Percentiles rank a stretch among this genome's conserved stretches.
These are phyloP conservation scores for Acleris literana DNA, from an alignment of 2,888 invertebrate genomes.

Conservation along the genomic window DNA sequence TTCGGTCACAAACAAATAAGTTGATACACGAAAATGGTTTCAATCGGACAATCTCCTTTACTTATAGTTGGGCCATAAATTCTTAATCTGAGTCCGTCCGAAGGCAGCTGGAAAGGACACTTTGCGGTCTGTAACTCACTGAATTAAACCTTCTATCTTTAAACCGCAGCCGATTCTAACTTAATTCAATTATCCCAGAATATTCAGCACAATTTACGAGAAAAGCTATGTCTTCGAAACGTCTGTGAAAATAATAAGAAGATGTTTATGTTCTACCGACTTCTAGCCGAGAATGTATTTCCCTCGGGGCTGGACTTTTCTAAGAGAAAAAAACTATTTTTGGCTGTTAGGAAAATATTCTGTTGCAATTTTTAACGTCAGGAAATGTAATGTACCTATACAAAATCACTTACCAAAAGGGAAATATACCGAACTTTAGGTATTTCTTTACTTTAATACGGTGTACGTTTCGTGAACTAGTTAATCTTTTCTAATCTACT, in stretches of 20 bases:
- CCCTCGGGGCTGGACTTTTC: background rate
- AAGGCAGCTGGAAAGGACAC: background rate
- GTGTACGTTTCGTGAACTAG: too few species aligned
- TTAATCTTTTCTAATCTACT: too few species aligned
- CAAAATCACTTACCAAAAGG: too few species aligned
- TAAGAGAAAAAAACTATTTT: background rate
- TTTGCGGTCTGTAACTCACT: slow-evolving; percentile 31
- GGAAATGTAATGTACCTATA: too few species aligned
- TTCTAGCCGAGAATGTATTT: slow-evolving; percentile 1
- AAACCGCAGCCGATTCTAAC: slow-evolving; percentile 45
- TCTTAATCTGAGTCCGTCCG: slow-evolving; percentile 13
- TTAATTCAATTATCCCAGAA: slow-evolving; percentile 56
- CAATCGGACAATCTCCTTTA: slow-evolving; percentile 6
- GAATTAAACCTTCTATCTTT: slow-evolving; percentile 46
- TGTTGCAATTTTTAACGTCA: too few species aligned
- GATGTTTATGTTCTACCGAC: background rate
- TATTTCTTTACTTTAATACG: too few species aligned
- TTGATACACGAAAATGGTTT: slow-evolving; percentile 18
- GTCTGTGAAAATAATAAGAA: background rate
- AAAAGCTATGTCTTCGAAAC: background rate
- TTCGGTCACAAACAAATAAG: slow-evolving; percentile 8
- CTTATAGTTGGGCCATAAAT: slow-evolving; percentile 16
- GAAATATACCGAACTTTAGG: too few species aligned
- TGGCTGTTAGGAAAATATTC: background rate
- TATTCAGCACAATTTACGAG: slow-evolving; percentile 21